Base-by-base conservation (phyloP, 2,113 vertebrate genomes). In the Petrocephalus zakoni region DNA sequence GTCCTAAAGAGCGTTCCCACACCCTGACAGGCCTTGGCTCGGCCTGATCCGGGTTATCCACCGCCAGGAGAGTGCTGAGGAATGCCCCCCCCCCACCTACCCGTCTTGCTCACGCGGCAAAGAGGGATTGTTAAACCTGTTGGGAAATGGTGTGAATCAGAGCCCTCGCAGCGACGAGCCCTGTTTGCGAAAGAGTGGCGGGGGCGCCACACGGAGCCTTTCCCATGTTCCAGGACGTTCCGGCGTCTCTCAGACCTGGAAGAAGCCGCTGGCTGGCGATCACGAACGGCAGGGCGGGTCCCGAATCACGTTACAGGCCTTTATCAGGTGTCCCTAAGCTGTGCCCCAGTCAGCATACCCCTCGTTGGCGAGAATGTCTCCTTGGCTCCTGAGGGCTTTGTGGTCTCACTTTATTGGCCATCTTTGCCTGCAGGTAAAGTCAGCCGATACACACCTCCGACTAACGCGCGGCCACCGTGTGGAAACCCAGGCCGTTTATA, bases 401-500 rank as follows among this genome's bases (percentile, higher is more conserved):
- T 29, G 22, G 37, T 10, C 68, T 51, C 37, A 19, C 6, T 75
- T 37, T 17, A 51, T 21, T 2, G 52, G 52, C 17, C 15, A 17
- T 75, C 37, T 88, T 84, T 17, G 37, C 29, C 19, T 86, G 17
- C n/a, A 75, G 25, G 46, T 22, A 29, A 37, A 87, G 52, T 82
- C 53, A 61, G 86, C 37, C 89, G 90, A 86, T 58, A 81, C 89
- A 89, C 89, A 89, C 85, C 22, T 84, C 82, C 85, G 13, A 87
- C 68, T 88, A 91, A 64, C 90, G 89, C 88, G 64, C 90, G 88
- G 89, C 88, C 87, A 55, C 88, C 90, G 90, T 93, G 82, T 90
- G 91, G 94, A 92, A 93, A 91, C 93, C 91, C 91, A 93, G 21
- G 25, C 75, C 68, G 90, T 90, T 91, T 92, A 93, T 85, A 90